phyloP scores from a whole-genome alignment of 2,797 vertebrate genomes.

The Phalloptychus januarius region DNA sequence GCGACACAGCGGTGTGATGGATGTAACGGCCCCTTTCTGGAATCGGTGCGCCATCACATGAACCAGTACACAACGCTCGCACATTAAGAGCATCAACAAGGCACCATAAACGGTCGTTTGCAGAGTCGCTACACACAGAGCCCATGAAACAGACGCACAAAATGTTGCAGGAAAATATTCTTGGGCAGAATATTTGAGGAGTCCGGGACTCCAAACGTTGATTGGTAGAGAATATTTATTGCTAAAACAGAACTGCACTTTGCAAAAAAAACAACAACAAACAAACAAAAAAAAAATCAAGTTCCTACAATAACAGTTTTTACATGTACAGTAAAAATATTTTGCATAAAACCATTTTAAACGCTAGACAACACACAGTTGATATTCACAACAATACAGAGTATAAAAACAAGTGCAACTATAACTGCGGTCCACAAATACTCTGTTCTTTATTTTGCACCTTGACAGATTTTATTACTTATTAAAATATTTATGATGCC shows the following conservation, averaged over 20 bases:
- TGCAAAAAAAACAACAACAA: slow-evolving; percentile 21
- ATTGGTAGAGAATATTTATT: slow-evolving; percentile 71
- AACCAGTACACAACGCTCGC: slow-evolving; percentile 50
- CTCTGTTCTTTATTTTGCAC: slow-evolving; percentile 42
- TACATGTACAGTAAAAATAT: slow-evolving; percentile 71
- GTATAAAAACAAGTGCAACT: slow-evolving; percentile 71
- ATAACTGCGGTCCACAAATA: slow-evolving; percentile 35
- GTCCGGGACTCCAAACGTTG: slow-evolving; percentile 47
- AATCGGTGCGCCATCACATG: slow-evolving; percentile 39
- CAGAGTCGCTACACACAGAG: slow-evolving; percentile 61
- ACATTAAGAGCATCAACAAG: slow-evolving; percentile 72
- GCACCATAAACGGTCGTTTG: slow-evolving; percentile 68
- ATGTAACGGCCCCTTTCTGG: slow-evolving; percentile 50
- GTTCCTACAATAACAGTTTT: slow-evolving; percentile 56
- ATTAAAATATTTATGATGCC: slow-evolving; percentile 58
- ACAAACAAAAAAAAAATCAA: slow-evolving; percentile 50
- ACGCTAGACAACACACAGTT: slow-evolving; percentile 46
- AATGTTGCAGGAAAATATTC: slow-evolving; percentile 29
- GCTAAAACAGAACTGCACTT: slow-evolving; percentile 75
- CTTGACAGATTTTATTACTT: slow-evolving; percentile 41
- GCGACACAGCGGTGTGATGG: slow-evolving; percentile 23
- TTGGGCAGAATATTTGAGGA: slow-evolving; percentile 42
- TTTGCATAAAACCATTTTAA: slow-evolving; percentile 74
- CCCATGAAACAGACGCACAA: slow-evolving; percentile 42
- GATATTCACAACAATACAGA: slow-evolving; percentile 54